A percentile compares a stretch with the other conserved stretches of the same genome.
phyloP scores from a whole-genome alignment of 2,113 vertebrate species.

The Xenopus borealis region DNA sequence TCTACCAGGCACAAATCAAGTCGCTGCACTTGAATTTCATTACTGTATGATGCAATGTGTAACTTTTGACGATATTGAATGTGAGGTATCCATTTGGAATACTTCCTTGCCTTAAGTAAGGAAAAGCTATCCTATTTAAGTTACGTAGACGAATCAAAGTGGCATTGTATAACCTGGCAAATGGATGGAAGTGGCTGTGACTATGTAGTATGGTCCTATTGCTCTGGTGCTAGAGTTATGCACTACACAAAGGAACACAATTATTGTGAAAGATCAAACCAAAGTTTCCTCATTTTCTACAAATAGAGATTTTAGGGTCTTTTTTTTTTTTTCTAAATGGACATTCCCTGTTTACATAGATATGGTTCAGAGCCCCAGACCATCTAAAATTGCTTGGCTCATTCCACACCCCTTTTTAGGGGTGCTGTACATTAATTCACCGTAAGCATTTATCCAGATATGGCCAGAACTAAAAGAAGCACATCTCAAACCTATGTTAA shows the following conservation, averaged over 20 bases:
- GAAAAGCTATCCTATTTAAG: constrained; percentile 71
- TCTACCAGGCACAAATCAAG: constrained; percentile 52
- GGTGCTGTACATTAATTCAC: constrained; percentile 56
- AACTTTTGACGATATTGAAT: constrained; percentile 82
- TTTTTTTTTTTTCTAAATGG: constrained; percentile 65
- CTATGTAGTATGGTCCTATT: constrained; percentile 7
- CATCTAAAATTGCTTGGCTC: constrained; percentile 49
- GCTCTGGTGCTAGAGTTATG: constrained; percentile 7
- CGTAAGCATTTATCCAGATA: constrained; percentile 64
- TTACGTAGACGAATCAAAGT: constrained; percentile 95
- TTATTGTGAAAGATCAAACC: constrained; percentile 71
- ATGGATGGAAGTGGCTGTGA: constrained; percentile 58
- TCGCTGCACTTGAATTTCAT: constrained; percentile 69
- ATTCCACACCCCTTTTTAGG: constrained; percentile 44
- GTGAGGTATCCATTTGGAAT: constrained; percentile 74
- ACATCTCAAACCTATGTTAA: constrained; percentile 70
- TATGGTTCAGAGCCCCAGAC: constrained; percentile 66
- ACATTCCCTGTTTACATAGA: constrained; percentile 69
- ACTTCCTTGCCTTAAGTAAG: constrained; percentile 73
- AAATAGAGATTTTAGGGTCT: constrained; percentile 72
- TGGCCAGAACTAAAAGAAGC: constrained; percentile 69
- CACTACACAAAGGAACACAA: constrained; percentile 4
- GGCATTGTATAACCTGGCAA: constrained; percentile 74
- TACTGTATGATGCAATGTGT: constrained; percentile 82
- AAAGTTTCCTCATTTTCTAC: constrained; percentile 82